These are phyloP conservation scores for Montipora foliosa DNA, from an alignment of 64 coral and sea anemone species.

Conservation along the genomic window DNA sequence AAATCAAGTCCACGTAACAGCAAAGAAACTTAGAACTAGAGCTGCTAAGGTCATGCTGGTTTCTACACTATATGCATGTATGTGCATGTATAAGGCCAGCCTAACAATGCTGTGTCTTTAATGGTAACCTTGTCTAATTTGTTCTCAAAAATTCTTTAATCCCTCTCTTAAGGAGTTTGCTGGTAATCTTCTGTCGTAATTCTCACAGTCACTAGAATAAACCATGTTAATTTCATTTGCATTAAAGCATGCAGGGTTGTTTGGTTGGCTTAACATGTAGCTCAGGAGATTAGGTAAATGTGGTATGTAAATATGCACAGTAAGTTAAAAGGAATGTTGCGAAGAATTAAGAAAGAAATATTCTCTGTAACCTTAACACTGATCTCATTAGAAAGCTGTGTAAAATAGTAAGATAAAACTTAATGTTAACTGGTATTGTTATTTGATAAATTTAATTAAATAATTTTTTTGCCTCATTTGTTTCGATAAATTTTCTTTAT, in stretches of 20 bases:
- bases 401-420: not conserved
- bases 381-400: not conserved
- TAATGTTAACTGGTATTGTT: not conserved
- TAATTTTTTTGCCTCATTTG: not conserved
- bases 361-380: conserved; percentile 35
- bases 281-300: not conserved
- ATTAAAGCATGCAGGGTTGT: conserved; percentile 27
- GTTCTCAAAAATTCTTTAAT: not conserved
- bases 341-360: not conserved
- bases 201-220: not conserved
- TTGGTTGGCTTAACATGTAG: not conserved
- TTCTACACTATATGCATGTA: conserved; percentile 6
- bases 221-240: not conserved
- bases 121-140: not conserved
- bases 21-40: not conserved
- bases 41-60: conserved; percentile 3
- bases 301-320: conserved; percentile 1
- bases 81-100: conserved; percentile 13
- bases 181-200: not conserved
- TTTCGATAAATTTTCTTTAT: not conserved
- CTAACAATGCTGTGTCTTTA: conserved; percentile 49
- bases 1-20: not conserved
- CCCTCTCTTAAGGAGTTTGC: not conserved
- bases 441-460: conserved; percentile 13
- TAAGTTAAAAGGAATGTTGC: conserved; percentile 13